A percentile compares a stretch with the other conserved stretches of the same genome.
These are phyloP conservation scores for Sciurus carolinensis DNA, from an alignment of 2,797 vertebrate species.

Conservation along the genomic window DNA sequence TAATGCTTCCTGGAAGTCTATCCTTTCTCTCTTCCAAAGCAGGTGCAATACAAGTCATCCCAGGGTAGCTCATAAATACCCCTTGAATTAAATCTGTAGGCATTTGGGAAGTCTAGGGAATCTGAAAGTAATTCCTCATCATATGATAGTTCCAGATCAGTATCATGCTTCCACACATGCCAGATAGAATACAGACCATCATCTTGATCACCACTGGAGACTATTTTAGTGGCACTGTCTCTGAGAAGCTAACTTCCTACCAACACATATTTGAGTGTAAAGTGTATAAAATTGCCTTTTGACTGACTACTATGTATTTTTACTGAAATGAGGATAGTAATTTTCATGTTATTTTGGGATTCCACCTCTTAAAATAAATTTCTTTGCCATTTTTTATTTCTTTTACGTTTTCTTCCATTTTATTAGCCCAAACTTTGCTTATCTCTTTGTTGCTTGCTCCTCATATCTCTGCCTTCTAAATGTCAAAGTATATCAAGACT, in stretches of 20 bases:
- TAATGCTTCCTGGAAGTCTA: background rate
- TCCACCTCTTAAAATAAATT: background rate
- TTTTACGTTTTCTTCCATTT: background rate
- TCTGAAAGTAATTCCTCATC: background rate
- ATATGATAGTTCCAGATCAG: background rate
- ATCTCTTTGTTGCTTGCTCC: background rate
- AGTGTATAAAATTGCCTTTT: background rate
- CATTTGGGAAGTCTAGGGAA: background rate
- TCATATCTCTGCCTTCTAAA: background rate
- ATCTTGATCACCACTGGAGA: background rate
- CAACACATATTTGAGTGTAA: background rate
- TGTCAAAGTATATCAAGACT: accelerated
- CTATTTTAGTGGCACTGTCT: background rate
- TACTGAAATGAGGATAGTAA: background rate
- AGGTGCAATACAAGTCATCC: background rate
- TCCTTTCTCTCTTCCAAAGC: background rate
- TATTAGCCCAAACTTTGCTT: background rate
- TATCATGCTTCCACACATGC: background rate
- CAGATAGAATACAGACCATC: background rate
- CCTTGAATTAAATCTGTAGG: background rate
- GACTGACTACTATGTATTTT: background rate
- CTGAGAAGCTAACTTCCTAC: background rate
- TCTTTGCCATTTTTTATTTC: background rate
- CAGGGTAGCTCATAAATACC: background rate
- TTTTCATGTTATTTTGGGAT: background rate